Evolutionary conservation across 2,113 vertebrate species (phyloP).

Genomic region (Argyrosomus japonicus): DNA sequence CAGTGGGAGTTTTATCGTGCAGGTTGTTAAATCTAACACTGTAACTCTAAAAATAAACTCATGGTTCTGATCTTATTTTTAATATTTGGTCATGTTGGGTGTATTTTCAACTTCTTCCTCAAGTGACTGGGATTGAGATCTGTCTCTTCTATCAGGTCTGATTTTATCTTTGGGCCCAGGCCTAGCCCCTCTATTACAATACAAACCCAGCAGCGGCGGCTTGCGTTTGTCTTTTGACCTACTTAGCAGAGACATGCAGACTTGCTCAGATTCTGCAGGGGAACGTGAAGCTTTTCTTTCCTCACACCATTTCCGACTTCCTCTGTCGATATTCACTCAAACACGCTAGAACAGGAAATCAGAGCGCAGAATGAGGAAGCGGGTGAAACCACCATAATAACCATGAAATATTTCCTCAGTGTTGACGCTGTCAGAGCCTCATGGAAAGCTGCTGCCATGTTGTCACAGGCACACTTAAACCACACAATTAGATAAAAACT

Average conservation of each 20-base stretch:
- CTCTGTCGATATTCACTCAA: conserved; percentile 56
- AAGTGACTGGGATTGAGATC: no score
- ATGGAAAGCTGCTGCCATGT: conserved; percentile 42
- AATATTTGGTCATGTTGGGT: no score
- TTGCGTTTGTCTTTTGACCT: conserved; percentile 46
- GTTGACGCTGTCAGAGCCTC: conserved; percentile 30
- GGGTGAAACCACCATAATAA: conserved; percentile 63
- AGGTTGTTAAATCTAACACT: neutral
- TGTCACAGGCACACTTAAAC: conserved; percentile 26
- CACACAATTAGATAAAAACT: neutral
- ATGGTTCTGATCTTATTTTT: no score
- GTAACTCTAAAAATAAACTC: no score
- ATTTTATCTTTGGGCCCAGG: no score
- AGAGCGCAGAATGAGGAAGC: conserved; percentile 75
- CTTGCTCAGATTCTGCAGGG: neutral
- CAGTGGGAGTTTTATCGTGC: neutral
- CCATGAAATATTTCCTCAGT: conserved; percentile 68
- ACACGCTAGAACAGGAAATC: conserved; percentile 71
- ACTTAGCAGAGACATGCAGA: conserved; percentile 44
- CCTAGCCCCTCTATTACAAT: no score
- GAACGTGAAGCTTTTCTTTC: conserved; percentile 35
- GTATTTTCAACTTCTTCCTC: no score
- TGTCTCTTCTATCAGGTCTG: neutral
- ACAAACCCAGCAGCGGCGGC: neutral
- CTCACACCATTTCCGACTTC: conserved; percentile 59